Evolutionary conservation across 2,888 invertebrate species (phyloP), one percentile per base, ranked within the genome.

Genomic region (Branchinecta sandiegonensis): DNA sequence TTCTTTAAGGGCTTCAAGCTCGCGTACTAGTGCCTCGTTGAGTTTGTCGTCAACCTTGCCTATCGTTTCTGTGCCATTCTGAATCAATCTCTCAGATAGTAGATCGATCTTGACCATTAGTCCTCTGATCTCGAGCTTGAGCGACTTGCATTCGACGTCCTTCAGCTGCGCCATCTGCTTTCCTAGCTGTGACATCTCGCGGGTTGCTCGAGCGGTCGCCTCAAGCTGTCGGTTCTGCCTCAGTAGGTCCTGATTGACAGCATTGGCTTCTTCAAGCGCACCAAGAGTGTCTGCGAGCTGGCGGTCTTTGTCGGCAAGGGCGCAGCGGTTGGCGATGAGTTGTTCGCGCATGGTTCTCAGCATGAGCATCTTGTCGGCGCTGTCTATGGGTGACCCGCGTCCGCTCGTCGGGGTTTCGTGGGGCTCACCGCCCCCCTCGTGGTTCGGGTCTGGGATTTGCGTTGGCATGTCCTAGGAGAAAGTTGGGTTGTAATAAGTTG

Each of bases 131-230:
- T 56, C 56, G 9, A 56, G 14, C 17, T 56, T 56, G n/a, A 56
- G 17, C 14, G 56, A 56, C 17, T 56, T 56, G 9, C n/a, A n/a
- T 17, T 56, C 56, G 14, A 56, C 8, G 17, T 56, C 56, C 17
- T 56, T 56, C 56, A 56, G 56, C 10, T 56, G 56, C n/a, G 56
- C 56, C 56, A 56, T 56, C 56, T 56, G 56, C 9, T 56, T 56
- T n/a, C 56, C 56, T 14, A 56, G 56, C 56, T 56, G 56, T 10
- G 56, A 56, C 56, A 56, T 56, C 56, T 56, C 56, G 8, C 56
- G 56, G 17, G 56, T 56, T 14, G 17, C 56, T 8, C n/a, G n/a
- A 8, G 9, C 56, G n/a, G 14, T 56, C 8, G n/a, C 17, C 17
- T 56, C 14, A 56, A 56, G 56, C 17, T 56, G 56, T 8, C 17